phyloP scores from a whole-genome alignment of 2,113 vertebrate genomes.

The Lophotis ruficrista region DNA sequence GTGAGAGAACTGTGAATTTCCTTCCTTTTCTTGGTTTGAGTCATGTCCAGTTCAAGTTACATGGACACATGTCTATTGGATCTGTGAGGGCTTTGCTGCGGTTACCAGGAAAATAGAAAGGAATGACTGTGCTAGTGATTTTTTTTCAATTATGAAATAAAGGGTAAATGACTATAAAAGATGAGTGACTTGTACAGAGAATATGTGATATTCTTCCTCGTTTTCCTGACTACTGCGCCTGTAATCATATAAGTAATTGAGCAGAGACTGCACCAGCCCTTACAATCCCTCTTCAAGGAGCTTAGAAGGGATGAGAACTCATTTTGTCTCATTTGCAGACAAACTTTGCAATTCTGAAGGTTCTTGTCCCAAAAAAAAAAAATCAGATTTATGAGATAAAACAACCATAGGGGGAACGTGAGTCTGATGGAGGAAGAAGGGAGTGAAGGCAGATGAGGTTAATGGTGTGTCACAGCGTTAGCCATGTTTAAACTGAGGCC shows the following conservation, averaged over 20 bases:
- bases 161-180: background rate
- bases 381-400: slow-evolving; percentile 31
- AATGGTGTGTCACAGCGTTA: background rate
- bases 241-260: slow-evolving; percentile 19
- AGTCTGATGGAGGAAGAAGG: background rate
- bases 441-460: background rate
- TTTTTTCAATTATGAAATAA: background rate
- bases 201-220: background rate
- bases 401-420: background rate
- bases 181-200: background rate
- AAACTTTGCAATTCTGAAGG: slow-evolving; percentile 9
- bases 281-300: slow-evolving; percentile 13
- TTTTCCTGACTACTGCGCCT: background rate
- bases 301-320: slow-evolving; percentile 14
- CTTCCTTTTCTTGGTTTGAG: background rate
- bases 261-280: background rate
- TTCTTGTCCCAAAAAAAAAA: slow-evolving; percentile 11
- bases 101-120: slow-evolving; percentile 14
- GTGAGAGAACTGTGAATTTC: background rate
- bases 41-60: background rate
- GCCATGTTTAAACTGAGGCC: background rate
- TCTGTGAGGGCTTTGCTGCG: background rate
- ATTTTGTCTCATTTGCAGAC: slow-evolving; percentile 20
- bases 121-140: background rate
- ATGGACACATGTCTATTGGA: background rate